Evolutionary conservation across 2,888 invertebrate genomes (phyloP).

Genomic region (Drosophila ezoana): DNA sequence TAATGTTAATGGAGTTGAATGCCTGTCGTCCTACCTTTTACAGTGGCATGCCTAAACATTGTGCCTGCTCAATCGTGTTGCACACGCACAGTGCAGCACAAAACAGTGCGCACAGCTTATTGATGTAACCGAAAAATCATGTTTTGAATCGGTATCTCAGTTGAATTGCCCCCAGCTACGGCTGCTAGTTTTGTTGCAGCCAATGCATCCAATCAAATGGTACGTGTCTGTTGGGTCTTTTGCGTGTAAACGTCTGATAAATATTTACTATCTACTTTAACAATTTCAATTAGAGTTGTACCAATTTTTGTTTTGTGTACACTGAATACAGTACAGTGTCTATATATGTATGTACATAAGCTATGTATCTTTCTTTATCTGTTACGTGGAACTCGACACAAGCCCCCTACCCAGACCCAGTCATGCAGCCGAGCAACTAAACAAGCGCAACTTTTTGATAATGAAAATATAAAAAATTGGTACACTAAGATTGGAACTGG

Average conservation of each 20-base stretch:
- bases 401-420: not conserved
- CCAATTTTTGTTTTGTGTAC: conserved; percentile 57
- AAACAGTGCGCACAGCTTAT: conserved; percentile 3
- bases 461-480: conserved; percentile 46
- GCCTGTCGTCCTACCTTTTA: conserved; percentile 33
- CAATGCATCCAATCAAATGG: conserved; percentile 60
- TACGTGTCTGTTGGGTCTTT: conserved; percentile 65
- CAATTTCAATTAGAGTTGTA: conserved; percentile 78
- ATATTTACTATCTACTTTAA: conserved; percentile 75
- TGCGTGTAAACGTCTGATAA: conserved; percentile 66
- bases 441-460: conserved; percentile 47
- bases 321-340: conserved; percentile 10
- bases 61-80: not conserved
- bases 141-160: conserved; percentile 7
- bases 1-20: conserved; percentile 27
- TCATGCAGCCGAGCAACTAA: conserved; percentile 17
- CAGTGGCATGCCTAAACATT: conserved; percentile 26
- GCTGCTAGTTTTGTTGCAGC: conserved; percentile 13
- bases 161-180: not conserved
- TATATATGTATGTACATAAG: conserved; percentile 4
- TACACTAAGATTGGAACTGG: conserved; percentile 33
- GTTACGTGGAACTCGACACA: conserved; percentile 45
- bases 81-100: conserved; percentile 1
- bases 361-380: conserved; percentile 47
- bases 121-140: conserved; percentile 15